Evolutionary conservation across 2,113 vertebrate species (phyloP).

Genomic region (Centropristis striata): DNA sequence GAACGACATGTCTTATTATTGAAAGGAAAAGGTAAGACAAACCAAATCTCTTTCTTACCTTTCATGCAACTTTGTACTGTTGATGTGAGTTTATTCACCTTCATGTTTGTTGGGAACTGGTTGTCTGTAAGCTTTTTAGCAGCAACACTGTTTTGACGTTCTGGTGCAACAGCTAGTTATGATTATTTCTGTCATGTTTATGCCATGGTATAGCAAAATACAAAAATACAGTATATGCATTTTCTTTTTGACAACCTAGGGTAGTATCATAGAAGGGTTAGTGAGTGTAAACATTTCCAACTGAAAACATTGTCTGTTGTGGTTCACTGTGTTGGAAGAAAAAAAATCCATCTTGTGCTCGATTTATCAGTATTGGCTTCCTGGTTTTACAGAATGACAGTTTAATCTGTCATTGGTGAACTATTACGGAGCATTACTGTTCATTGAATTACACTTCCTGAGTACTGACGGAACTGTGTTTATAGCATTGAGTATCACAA

Average conservation of each 20-base stretch:
- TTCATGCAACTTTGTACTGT: neutral
- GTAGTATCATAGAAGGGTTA: neutral
- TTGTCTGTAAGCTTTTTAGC: no score
- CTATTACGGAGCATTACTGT: no score
- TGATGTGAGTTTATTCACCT: neutral
- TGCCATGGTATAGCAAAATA: neutral
- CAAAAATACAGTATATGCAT: neutral
- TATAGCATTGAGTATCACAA: neutral
- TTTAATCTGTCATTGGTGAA: no score
- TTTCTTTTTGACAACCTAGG: neutral
- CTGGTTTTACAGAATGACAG: neutral
- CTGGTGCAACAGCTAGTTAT: neutral
- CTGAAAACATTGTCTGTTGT: neutral
- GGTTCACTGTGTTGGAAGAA: neutral
- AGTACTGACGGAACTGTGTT: neutral
- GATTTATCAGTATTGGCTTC: neutral
- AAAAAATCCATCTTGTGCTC: neutral
- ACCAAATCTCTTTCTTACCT: neutral
- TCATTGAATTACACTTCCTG: neutral
- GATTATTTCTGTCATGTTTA: neutral
- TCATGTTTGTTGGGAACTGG: neutral
- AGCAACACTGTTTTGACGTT: neutral
- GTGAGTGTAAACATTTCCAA: neutral
- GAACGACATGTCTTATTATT: neutral
- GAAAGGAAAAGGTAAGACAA: constrained; percentile 46